Evolutionary conservation across 2,797 vertebrate species (phyloP), one percentile per base, ranked within the genome.

Genomic region (Chaunax sp.): DNA sequence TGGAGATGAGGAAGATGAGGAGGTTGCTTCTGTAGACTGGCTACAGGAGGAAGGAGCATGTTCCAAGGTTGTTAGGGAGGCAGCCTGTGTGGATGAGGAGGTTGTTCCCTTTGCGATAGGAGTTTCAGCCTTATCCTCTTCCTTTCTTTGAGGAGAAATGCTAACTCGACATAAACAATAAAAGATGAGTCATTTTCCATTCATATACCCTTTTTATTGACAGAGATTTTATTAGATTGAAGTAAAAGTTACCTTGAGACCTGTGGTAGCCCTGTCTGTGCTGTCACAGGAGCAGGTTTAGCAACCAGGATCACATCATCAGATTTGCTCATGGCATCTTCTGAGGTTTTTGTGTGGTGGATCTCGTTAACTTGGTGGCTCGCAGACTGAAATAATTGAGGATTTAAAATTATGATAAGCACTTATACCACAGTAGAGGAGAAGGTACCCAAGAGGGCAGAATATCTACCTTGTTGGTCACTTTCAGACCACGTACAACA

Each of bases 401-500:
- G 67, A 40, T 45, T 25, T 45, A 7, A 46, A 38, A 20, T 5
- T 22, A 52, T 20, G 4, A 71, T 7, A 4, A 11, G 28, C 14
- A 69, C 54, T 33, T 18, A 37, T 7, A 37, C 19, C 50, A 38
- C 11, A 56, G 13, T 28, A 16, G 1, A 19, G 10, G 16, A 41
- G 2, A 56, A 52, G 1, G 18, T 9, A 40, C 44, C 5, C 43
- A 28, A 41, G 10, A 59, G 5, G 6, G 16, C 1, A 40, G 57
- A 30, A 20, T 7, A 33, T 45, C 75, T 65, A 94, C 97, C 95
- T 97, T 98, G 77, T 95, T 94, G 58, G 93, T 93, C 87, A 80
- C 82, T 64, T 90, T 95, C 58, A 97, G 87, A 81, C 97, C 96
- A 77, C 97, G 96, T 23, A 98, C 97, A 2, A 99, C 86, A 79